phyloP scores from a whole-genome alignment of 2,113 vertebrate species.

The Perca fluviatilis region DNA sequence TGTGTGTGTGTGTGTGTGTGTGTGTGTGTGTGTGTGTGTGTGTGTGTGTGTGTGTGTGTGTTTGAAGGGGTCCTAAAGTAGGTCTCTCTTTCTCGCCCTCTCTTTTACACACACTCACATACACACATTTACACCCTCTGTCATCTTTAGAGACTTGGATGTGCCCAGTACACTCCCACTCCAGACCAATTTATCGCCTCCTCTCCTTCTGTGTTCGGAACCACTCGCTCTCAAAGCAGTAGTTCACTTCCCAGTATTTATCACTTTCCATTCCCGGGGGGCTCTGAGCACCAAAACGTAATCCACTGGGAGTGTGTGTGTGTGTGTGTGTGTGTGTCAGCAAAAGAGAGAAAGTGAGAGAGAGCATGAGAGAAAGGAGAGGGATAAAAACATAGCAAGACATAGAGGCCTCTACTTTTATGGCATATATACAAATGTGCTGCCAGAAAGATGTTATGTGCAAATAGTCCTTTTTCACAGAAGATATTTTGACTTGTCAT shows the following conservation, averaged over 20 bases:
- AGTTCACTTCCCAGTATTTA: constrained; percentile 53
- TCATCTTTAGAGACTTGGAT: constrained; percentile 48
- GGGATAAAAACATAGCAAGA: background rate
- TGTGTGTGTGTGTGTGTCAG: background rate
- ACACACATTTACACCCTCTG: constrained; percentile 22
- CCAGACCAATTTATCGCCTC: constrained; percentile 40
- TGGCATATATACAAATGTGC: background rate
- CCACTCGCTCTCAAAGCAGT: constrained; percentile 38
- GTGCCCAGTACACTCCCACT: constrained; percentile 33
- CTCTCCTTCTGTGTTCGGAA: constrained; percentile 29
- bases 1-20: constrained; percentile 1
- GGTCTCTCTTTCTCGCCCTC: constrained; percentile 17
- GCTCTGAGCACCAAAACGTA: constrained; percentile 40
- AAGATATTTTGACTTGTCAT: background rate
- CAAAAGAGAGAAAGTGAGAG: background rate
- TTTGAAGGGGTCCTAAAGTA: constrained; percentile 19
- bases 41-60: background rate
- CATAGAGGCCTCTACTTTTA: background rate
- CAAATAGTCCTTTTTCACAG: background rate
- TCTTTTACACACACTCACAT: constrained; percentile 2
- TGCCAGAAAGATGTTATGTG: background rate
- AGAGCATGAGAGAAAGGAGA: background rate
- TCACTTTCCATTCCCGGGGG: constrained; percentile 40
- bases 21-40: background rate
- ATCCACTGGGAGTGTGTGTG: constrained; percentile 23